phyloP scores from a whole-genome alignment of 2,797 vertebrate species.

The Trematomus bernacchii region DNA sequence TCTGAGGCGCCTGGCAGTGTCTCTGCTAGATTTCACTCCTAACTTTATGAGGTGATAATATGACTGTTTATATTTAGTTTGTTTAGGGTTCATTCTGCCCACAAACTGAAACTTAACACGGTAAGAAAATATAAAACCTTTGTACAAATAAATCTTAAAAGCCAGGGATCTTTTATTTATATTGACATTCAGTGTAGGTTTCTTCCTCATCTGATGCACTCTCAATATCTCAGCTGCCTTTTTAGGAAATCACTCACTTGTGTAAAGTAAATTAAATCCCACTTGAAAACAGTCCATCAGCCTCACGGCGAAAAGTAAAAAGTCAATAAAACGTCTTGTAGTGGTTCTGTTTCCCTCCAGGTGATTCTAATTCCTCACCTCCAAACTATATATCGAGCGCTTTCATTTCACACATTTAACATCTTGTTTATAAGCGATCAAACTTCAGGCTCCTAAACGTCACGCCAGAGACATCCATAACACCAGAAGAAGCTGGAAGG shows the following conservation, averaged over 20 bases:
- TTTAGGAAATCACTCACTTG: conserved; percentile 30
- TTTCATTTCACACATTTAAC: conserved; percentile 21
- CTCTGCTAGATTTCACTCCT: too few species aligned
- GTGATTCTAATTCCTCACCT: conserved; percentile 32
- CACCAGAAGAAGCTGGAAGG: background rate
- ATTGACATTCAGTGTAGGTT: too few species aligned
- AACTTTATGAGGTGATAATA: too few species aligned
- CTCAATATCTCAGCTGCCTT: conserved; percentile 8
- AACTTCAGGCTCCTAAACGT: background rate
- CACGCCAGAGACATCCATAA: conserved; percentile 12
- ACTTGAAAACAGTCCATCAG: conserved; percentile 25
- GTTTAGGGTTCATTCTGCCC: too few species aligned
- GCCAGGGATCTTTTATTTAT: too few species aligned
- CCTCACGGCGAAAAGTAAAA: conserved; percentile 31
- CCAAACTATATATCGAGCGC: conserved; percentile 31
- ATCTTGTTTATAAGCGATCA: conserved; percentile 22
- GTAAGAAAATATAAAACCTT: too few species aligned
- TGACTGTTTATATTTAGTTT: too few species aligned
- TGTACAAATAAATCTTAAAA: too few species aligned
- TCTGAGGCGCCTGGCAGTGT: too few species aligned
- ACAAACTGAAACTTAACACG: too few species aligned
- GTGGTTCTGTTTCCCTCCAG: conserved; percentile 22
- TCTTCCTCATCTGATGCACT: background rate
- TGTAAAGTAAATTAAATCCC: conserved; percentile 29
- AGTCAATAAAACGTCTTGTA: conserved; percentile 50